Evolutionary conservation across 1,140 invertebrate genomes (phyloP).

Genomic region (Solen grandis): DNA sequence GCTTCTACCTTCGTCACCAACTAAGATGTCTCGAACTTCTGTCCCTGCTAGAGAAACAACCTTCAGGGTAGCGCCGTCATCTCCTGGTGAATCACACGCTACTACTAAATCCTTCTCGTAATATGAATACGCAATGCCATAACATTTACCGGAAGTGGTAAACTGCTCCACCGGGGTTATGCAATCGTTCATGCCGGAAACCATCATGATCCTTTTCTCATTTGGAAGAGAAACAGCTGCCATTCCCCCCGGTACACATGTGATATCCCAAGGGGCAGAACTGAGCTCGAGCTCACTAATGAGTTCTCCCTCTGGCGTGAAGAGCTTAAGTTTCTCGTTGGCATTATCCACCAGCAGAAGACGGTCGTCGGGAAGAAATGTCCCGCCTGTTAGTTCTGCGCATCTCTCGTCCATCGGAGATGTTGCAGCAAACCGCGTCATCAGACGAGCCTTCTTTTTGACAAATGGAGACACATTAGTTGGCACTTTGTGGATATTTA

Average conservation of each 20-base stretch:
- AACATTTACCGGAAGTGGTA: slow-evolving; percentile 41
- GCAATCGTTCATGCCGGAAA: slow-evolving; percentile 46
- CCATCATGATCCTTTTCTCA: slow-evolving; percentile 49
- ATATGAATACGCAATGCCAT: slow-evolving; percentile 53
- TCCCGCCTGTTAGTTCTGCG: slow-evolving; percentile 50
- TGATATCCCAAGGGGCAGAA: slow-evolving; percentile 53
- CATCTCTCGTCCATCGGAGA: slow-evolving; percentile 52
- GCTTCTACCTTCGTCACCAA: slow-evolving; percentile 26
- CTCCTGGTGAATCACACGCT: slow-evolving; percentile 37
- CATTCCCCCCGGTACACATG: slow-evolving; percentile 45
- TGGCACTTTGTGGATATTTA: slow-evolving; percentile 29
- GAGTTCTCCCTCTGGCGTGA: slow-evolving; percentile 46
- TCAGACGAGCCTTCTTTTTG: slow-evolving; percentile 32
- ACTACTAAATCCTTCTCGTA: slow-evolving; percentile 39
- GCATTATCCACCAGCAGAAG: slow-evolving; percentile 49
- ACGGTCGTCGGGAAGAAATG: slow-evolving; percentile 45
- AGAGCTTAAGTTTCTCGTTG: slow-evolving; percentile 49
- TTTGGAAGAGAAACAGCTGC: slow-evolving; percentile 46
- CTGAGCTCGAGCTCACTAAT: slow-evolving; percentile 46
- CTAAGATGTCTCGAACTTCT: slow-evolving; percentile 30
- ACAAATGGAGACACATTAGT: slow-evolving; percentile 44
- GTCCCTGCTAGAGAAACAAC: slow-evolving; percentile 33
- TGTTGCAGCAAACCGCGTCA: slow-evolving; percentile 38
- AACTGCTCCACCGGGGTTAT: slow-evolving; percentile 54
- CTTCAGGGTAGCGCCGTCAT: slow-evolving; percentile 43